Percentiles rank a stretch among this genome's conserved stretches.
Evolutionary conservation across 2,797 vertebrate genomes (phyloP).

Genomic region (Gymnothorax reevesii): DNA sequence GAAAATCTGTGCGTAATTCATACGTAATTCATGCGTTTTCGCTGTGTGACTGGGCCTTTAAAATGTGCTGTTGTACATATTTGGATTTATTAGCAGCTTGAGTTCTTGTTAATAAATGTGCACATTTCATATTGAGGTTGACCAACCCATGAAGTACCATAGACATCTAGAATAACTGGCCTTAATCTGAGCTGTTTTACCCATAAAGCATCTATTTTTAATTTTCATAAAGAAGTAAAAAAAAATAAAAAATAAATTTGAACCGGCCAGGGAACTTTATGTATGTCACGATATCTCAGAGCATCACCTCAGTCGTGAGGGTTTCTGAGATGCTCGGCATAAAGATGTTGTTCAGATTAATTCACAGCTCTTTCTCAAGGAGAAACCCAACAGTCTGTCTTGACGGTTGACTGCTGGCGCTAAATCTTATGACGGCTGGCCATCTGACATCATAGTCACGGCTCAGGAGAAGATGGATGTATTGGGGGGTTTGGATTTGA

Average conservation of each 20-base stretch:
- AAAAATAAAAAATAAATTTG: constrained; percentile 62
- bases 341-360: constrained; percentile 91
- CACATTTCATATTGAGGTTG: neutral
- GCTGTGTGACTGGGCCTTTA: no score
- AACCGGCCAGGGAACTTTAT: constrained; percentile 61
- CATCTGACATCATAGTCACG: constrained; percentile 72
- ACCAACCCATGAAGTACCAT: constrained; percentile 62
- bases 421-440: constrained; percentile 90
- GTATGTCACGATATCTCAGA: constrained; percentile 69
- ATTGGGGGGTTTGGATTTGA: constrained; percentile 69
- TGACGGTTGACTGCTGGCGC: constrained; percentile 86
- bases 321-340: constrained; percentile 83
- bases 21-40: no score
- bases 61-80: no score
- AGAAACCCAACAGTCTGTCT: constrained; percentile 84
- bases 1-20: no score
- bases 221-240: constrained; percentile 69
- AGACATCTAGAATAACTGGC: constrained; percentile 80
- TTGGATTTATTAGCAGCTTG: neutral
- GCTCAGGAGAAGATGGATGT: constrained; percentile 76
- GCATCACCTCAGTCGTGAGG: constrained; percentile 74
- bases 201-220: constrained; percentile 76
- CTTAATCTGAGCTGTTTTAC: constrained; percentile 79
- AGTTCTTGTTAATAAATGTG: neutral
- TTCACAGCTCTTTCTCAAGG: constrained; percentile 83